Conservation (phyloP, 2,797 vertebrate species). For the Cossypha polioptera region DNA sequence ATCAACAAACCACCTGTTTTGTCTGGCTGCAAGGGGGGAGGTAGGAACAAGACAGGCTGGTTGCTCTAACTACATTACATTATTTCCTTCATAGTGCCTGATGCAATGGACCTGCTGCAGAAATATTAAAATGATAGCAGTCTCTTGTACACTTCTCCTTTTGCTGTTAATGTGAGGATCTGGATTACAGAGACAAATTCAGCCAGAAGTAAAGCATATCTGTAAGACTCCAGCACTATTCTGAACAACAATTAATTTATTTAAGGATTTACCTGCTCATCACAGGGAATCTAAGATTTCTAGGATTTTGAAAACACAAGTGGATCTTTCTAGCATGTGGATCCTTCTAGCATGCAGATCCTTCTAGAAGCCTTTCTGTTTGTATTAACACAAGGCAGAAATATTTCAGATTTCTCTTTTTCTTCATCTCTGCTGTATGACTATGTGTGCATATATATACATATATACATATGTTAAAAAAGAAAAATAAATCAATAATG, state of each 20-base stretch:
- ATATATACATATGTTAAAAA: not conserved
- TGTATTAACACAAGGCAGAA: not conserved
- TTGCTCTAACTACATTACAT: not conserved
- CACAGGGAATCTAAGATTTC: not conserved
- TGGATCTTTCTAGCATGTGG: not conserved
- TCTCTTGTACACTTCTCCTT: not conserved
- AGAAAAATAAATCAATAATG: not conserved
- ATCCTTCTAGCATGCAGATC: not conserved
- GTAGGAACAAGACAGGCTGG: not conserved
- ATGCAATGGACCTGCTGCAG: not conserved
- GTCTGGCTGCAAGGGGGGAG: not conserved
- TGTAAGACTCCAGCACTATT: not conserved
- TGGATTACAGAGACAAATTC: not conserved
- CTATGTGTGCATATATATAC: not conserved
- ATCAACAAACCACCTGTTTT: not conserved
- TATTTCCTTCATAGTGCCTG: not conserved
- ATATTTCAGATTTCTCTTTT: not conserved
- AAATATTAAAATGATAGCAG: not conserved
- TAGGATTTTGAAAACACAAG: not conserved
- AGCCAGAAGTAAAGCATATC: not conserved
- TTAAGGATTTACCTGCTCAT: not conserved
- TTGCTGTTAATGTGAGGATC: not conserved
- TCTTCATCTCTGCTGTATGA: not conserved
- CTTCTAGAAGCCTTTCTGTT: not conserved
- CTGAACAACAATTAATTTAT: not conserved